These are phyloP conservation scores for Tachysurus fulvidraco DNA, from an alignment of 2,113 vertebrate species.

Conservation along the genomic window DNA sequence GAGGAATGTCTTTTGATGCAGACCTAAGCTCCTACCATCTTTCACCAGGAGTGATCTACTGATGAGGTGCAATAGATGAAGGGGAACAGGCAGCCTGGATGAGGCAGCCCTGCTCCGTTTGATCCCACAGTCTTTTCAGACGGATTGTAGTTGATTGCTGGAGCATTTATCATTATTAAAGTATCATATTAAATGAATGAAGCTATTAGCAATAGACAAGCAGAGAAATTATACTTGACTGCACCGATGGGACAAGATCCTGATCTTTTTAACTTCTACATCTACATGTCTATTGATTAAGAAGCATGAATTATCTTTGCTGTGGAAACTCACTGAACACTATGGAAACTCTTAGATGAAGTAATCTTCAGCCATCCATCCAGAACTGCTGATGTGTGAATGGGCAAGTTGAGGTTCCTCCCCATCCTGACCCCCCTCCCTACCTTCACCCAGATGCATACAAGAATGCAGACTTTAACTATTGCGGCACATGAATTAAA, in stretches of 20 bases:
- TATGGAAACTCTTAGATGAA: slow-evolving; percentile 8
- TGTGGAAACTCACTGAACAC: neutral
- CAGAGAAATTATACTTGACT: slow-evolving; percentile 4
- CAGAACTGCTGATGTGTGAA: slow-evolving; percentile 16
- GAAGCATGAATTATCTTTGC: neutral
- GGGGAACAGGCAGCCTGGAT: slow-evolving; percentile 28
- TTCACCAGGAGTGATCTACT: slow-evolving; percentile 51
- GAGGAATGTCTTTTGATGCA: slow-evolving; percentile 56
- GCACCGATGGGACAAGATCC: neutral
- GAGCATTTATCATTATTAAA: slow-evolving; percentile 46
- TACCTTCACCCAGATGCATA: neutral
- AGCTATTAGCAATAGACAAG: slow-evolving; percentile 20
- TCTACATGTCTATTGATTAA: slow-evolving; percentile 1
- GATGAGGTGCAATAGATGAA: slow-evolving; percentile 50
- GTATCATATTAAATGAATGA: slow-evolving; percentile 40
- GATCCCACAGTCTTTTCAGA: slow-evolving; percentile 19
- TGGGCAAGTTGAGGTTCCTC: neutral
- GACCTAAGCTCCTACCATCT: slow-evolving; percentile 48
- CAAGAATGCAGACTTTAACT: slow-evolving; percentile 27
- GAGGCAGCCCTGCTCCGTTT: slow-evolving; percentile 19
- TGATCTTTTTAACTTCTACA: neutral
- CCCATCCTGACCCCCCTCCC: neutral
- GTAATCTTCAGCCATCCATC: slow-evolving; percentile 19
- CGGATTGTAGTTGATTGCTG: slow-evolving; percentile 37
- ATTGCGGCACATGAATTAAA: slow-evolving; percentile 31